phyloP scores from a whole-genome alignment of 1,140 invertebrate genomes.

The Trichonephila inaurata region DNA sequence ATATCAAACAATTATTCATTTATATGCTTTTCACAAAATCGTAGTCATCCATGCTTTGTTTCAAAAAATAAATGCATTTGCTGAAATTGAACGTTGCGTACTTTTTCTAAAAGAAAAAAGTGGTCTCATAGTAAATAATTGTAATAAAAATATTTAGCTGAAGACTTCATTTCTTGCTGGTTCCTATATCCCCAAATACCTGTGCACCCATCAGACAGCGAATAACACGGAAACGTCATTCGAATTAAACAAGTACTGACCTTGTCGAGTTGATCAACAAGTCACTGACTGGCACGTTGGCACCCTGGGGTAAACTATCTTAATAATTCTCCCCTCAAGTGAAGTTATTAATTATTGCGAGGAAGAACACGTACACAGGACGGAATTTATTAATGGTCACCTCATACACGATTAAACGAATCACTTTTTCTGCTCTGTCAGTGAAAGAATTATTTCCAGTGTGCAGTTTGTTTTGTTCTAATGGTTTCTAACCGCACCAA shows the following conservation, averaged over 20 bases:
- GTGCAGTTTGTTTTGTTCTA: constrained; percentile 45
- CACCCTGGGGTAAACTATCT: constrained; percentile 40
- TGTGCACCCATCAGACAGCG: background rate
- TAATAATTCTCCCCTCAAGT: constrained; percentile 50
- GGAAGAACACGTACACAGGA: constrained; percentile 20
- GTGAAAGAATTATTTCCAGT: constrained; percentile 16
- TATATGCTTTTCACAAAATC: no score
- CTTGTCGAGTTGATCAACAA: constrained; percentile 39
- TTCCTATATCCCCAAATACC: no score
- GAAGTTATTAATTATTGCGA: constrained; percentile 52
- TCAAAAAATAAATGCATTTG: no score
- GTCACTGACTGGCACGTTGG: constrained; percentile 41
- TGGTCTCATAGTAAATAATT: background rate
- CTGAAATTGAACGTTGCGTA: no score
- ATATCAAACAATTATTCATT: no score
- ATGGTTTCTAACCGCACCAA: constrained; percentile 41
- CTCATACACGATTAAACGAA: constrained; percentile 22
- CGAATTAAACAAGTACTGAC: constrained; percentile 4
- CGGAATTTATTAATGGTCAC: constrained; percentile 64
- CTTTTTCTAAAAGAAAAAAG: no score
- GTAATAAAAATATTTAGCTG: background rate
- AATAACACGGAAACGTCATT: constrained; percentile 25
- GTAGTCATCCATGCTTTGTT: no score
- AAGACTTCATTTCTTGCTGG: no score
- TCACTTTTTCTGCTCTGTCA: constrained; percentile 25